phyloP scores from a whole-genome alignment of 2,113 vertebrate genomes.

The Corvus moneduloides region DNA sequence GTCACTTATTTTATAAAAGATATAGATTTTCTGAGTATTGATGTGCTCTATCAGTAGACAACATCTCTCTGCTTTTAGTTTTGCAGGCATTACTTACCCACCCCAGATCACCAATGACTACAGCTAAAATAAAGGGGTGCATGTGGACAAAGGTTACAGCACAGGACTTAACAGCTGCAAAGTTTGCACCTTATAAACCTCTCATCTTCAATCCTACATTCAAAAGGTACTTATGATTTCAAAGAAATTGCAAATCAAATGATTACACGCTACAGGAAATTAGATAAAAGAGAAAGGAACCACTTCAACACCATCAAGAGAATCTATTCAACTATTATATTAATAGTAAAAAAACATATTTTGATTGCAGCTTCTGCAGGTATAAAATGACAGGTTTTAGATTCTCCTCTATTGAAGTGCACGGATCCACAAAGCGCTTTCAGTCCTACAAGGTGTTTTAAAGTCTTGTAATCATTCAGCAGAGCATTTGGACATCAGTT shows the following conservation, averaged over 20 bases:
- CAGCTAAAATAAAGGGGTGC: background rate
- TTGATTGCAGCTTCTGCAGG: slow-evolving; percentile 56
- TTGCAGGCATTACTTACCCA: background rate
- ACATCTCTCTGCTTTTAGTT: background rate
- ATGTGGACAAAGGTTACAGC: background rate
- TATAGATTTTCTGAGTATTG: background rate
- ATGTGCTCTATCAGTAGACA: background rate
- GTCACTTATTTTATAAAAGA: background rate
- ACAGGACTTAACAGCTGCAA: background rate
- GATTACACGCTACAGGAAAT: slow-evolving; percentile 38
- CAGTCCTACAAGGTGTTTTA: background rate
- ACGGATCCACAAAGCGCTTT: background rate
- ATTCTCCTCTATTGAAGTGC: slow-evolving; percentile 11
- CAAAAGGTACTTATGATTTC: slow-evolving; percentile 24
- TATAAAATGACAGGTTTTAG: slow-evolving; percentile 34
- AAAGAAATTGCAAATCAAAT: slow-evolving; percentile 46
- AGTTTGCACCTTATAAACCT: slow-evolving; percentile 6
- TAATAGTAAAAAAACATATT: slow-evolving; percentile 31
- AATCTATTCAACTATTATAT: slow-evolving; percentile 55
- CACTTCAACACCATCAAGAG: slow-evolving; percentile 57
- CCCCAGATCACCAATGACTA: background rate
- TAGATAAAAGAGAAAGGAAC: slow-evolving; percentile 54
- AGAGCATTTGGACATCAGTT: background rate
- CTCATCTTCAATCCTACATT: background rate
- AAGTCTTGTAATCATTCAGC: background rate